These are phyloP conservation scores for Pammene fasciana DNA, from an alignment of 2,888 invertebrate genomes.

Conservation along the genomic window DNA sequence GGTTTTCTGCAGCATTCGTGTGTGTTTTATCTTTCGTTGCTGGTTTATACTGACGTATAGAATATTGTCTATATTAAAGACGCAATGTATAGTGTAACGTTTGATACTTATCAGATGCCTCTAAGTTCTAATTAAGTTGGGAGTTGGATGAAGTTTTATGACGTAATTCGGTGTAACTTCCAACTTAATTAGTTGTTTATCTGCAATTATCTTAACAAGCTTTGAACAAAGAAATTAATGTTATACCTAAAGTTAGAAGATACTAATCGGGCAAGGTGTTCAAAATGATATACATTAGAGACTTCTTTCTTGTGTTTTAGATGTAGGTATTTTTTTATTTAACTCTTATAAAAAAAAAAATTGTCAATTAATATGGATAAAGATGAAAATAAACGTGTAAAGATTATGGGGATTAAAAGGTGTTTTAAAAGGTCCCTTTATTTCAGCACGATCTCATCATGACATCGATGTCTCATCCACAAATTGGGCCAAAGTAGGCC, in stretches of 20 bases:
- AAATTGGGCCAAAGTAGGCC: too few relatives aligned
- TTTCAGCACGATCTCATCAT: too few relatives aligned
- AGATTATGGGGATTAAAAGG: too few relatives aligned
- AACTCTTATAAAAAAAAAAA: too few relatives aligned
- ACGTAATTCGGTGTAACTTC: constrained; percentile 18
- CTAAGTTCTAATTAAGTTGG: constrained; percentile 31
- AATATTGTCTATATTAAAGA: neutral
- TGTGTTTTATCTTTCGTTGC: constrained; percentile 5
- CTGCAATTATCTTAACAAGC: constrained; percentile 14
- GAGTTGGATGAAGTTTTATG: constrained; percentile 33
- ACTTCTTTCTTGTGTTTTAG: too few relatives aligned
- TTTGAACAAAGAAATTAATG: neutral
- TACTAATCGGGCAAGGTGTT: too few relatives aligned
- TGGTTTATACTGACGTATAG: neutral
- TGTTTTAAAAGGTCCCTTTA: too few relatives aligned
- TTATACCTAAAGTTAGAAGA: neutral
- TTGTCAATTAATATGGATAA: too few relatives aligned
- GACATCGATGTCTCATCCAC: too few relatives aligned
- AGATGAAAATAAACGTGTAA: too few relatives aligned
- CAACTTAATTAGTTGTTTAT: constrained; percentile 16
- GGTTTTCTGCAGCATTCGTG: neutral
- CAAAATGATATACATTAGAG: too few relatives aligned
- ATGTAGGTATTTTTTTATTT: too few relatives aligned
- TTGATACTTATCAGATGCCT: constrained; percentile 19
- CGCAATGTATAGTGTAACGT: constrained; percentile 10